A percentile compares a stretch with the other conserved stretches of the same genome.
phyloP scores from a whole-genome alignment of 2,888 invertebrate genomes.

The Seladonia tumulorum region DNA sequence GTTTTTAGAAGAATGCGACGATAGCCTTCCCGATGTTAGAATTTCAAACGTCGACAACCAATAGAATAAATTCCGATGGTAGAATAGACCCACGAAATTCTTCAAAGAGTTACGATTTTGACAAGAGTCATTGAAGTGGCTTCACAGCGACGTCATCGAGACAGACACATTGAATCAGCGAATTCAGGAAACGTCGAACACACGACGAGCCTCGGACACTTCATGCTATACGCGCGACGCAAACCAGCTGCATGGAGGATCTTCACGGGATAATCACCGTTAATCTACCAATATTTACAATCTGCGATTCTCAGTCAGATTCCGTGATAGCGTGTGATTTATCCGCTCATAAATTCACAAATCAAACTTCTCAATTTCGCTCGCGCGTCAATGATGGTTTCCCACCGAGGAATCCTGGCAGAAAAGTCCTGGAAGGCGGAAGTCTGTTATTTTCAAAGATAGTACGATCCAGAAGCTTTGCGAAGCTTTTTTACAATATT shows the following conservation, averaged over 20 bases:
- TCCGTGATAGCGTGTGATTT: constrained; percentile 28
- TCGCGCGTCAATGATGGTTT: neutral
- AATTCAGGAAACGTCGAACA: constrained; percentile 19
- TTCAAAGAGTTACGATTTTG: neutral
- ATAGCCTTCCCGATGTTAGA: neutral
- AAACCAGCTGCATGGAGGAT: constrained; percentile 18
- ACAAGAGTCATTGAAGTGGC: neutral
- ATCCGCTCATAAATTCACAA: constrained; percentile 19
- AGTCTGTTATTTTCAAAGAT: neutral
- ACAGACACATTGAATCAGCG: neutral
- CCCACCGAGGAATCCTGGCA: neutral
- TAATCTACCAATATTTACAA: constrained; percentile 50
- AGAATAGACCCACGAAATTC: neutral
- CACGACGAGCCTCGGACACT: constrained; percentile 21
- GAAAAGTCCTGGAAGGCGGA: neutral
- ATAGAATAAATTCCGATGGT: neutral
- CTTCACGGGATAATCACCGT: constrained; percentile 39
- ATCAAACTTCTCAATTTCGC: constrained; percentile 16
- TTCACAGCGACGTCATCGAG: neutral
- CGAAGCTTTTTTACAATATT: too few relatives aligned
- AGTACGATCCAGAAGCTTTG: neutral
- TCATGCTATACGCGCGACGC: constrained; percentile 26
- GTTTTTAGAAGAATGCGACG: neutral
- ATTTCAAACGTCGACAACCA: too few relatives aligned
- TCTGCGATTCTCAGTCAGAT: constrained; percentile 20